Evolutionary conservation across 2,797 vertebrate species (phyloP).

Genomic region (Labeo calbasu): DNA sequence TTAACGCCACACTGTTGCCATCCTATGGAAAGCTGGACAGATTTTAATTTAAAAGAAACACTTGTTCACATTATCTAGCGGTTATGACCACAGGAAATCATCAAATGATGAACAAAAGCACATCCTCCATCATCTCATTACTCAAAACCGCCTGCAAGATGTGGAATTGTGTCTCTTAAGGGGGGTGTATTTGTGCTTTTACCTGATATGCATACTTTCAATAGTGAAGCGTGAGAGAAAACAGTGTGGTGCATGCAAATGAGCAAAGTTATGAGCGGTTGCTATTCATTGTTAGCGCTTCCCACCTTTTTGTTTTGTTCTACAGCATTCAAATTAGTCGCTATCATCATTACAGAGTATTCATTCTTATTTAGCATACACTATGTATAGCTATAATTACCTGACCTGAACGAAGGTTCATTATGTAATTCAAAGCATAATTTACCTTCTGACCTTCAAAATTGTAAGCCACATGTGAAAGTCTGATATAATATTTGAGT

Average conservation of each 20-base stretch:
- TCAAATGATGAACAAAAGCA: slow-evolving; percentile 9
- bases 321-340: background rate
- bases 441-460: background rate
- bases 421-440: background rate
- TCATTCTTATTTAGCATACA: background rate
- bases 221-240: background rate
- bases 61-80: background rate
- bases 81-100: background rate
- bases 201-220: background rate
- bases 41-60: background rate
- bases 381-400: background rate
- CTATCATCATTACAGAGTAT: background rate
- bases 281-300: background rate
- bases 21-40: background rate
- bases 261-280: background rate
- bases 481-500: background rate
- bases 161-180: background rate
- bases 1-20: background rate
- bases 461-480: background rate
- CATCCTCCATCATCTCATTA: background rate
- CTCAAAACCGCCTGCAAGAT: background rate
- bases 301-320: background rate
- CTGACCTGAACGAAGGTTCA: background rate
- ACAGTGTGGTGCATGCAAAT: background rate
- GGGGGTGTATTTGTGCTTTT: background rate